Conservation (phyloP, 2,888 invertebrate species). For the Caenorhabditis sp. region DNA sequence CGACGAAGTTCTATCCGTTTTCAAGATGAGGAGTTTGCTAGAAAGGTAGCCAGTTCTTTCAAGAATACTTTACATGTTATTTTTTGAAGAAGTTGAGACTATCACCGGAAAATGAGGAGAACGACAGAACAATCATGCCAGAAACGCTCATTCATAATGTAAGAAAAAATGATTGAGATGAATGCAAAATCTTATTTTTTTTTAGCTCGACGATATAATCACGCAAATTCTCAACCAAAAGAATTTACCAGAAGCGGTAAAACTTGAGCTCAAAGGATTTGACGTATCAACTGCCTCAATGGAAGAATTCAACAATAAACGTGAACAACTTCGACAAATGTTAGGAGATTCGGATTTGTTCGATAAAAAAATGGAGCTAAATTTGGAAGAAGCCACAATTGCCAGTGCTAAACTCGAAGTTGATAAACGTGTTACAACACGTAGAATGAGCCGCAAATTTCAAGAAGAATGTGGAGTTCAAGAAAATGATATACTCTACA, state of each 20-base stretch:
- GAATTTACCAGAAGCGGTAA: conserved; percentile 22
- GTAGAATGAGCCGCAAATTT: conserved; percentile 53
- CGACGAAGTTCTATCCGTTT: background rate
- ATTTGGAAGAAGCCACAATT: conserved; percentile 44
- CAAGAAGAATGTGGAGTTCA: conserved; percentile 49
- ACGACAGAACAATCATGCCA: background rate
- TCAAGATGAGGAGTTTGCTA: background rate
- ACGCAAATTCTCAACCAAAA: background rate
- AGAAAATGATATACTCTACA: conserved; percentile 55
- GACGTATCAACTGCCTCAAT: conserved; percentile 19
- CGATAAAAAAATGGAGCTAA: conserved; percentile 44
- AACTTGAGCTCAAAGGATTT: conserved; percentile 32
- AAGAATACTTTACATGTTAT: background rate
- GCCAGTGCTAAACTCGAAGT: conserved; percentile 59
- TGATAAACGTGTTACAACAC: conserved; percentile 52
- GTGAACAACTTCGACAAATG: conserved; percentile 38
- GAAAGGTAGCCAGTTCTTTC: conserved; percentile 8
- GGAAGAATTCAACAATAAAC: conserved; percentile 42
- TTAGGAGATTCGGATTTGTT: conserved; percentile 38
- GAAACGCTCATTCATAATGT: conserved; percentile 4
- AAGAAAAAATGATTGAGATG: background rate
- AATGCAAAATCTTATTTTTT: conserved; percentile 6
- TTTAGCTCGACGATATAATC: conserved; percentile 24
- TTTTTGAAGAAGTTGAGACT: background rate
- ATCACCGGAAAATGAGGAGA: background rate